These are phyloP conservation scores for Lasioglossum figueresi DNA, from an alignment of 2,888 invertebrate genomes.

Conservation along the genomic window DNA sequence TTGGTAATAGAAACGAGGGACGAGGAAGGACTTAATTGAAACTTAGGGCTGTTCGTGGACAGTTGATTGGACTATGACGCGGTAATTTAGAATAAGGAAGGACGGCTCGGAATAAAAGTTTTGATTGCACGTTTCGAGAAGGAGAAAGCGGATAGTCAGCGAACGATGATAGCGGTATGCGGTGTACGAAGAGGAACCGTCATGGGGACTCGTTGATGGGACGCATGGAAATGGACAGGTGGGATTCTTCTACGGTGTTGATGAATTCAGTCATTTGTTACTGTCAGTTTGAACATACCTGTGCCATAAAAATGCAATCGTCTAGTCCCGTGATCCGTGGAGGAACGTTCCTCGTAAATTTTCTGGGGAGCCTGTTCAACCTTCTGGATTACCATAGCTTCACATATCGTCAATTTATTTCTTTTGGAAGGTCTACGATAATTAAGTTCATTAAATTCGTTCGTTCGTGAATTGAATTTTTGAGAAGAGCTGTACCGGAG, in stretches of 20 bases:
- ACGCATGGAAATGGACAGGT: neutral
- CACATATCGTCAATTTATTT: neutral
- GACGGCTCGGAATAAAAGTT: neutral
- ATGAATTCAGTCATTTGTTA: conserved; percentile 2
- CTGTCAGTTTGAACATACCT: neutral
- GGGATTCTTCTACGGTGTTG: conserved; percentile 18
- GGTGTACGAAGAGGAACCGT: neutral
- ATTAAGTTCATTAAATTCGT: neutral
- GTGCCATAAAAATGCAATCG: neutral
- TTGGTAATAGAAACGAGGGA: neutral
- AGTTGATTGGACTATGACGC: conserved; percentile 5
- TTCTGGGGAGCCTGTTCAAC: neutral
- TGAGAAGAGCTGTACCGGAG: no score
- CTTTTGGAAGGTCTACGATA: no score
- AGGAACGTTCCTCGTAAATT: neutral
- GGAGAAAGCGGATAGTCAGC: conserved; percentile 8
- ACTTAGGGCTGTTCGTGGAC: neutral
- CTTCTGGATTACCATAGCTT: neutral
- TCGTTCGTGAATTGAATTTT: no score
- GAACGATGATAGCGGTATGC: neutral
- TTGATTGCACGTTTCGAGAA: conserved; percentile 23
- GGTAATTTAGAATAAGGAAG: conserved; percentile 7
- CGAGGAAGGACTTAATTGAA: neutral
- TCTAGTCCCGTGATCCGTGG: neutral
- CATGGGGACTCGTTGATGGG: neutral